These are phyloP conservation scores for Ruditapes philippinarum DNA, from an alignment of 1,140 invertebrate species.

Conservation along the genomic window DNA sequence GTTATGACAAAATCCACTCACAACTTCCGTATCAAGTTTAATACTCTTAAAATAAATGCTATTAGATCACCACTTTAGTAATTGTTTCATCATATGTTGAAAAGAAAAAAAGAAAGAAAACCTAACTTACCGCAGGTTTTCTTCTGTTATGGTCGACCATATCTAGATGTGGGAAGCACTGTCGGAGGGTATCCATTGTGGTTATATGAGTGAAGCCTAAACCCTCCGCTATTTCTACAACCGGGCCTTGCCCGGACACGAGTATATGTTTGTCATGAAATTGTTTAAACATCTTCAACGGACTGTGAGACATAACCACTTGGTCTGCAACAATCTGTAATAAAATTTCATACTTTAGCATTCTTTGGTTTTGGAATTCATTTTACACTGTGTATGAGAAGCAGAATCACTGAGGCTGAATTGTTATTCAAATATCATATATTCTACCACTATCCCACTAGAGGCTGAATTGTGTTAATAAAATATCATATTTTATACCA, in stretches of 20 bases:
- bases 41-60: not conserved
- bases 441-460: too few species aligned
- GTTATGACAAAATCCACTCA: too few species aligned
- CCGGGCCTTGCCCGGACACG: conserved; percentile 85
- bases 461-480: too few species aligned
- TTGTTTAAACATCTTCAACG: conserved; percentile 89
- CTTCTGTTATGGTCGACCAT: conserved; percentile 91
- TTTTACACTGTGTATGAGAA: too few species aligned
- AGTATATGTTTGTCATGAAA: conserved; percentile 85
- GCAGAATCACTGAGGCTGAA: too few species aligned
- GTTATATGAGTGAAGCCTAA: conserved; percentile 90
- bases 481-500: too few species aligned
- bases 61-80: too few species aligned
- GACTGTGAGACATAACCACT: conserved; percentile 92
- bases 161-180: conserved; percentile 90
- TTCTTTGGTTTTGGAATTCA: too few species aligned
- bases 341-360: too few species aligned
- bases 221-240: conserved; percentile 90
- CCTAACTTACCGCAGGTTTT: conserved; percentile 81
- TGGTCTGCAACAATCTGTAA: conserved; percentile 89
- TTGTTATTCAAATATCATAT: too few species aligned
- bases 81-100: not conserved
- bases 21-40: too few species aligned
- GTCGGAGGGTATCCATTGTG: conserved; percentile 89
- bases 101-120: not conserved